Percentiles rank a stretch among this genome's conserved stretches.
phyloP scores from a whole-genome alignment of 2,888 invertebrate genomes.

The Deroplatys truncata region DNA sequence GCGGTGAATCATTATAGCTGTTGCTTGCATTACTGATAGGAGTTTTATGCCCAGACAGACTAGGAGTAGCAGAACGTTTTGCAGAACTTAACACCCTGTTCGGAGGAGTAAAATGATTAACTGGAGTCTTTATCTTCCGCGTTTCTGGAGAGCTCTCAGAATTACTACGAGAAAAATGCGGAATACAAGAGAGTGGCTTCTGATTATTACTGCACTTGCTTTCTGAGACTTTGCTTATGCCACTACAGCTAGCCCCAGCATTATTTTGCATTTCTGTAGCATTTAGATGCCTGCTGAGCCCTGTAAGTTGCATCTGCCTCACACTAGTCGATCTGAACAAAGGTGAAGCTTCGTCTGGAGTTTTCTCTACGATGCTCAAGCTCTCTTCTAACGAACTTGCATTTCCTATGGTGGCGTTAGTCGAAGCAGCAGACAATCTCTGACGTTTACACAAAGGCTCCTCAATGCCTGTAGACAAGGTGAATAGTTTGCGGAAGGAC shows the following conservation, averaged over 20 bases:
- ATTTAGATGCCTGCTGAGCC: neutral
- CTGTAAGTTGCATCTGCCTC: neutral
- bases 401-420: neutral
- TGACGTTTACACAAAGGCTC: neutral
- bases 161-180: neutral
- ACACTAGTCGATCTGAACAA: neutral
- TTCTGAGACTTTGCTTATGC: too few relatives aligned
- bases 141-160: neutral
- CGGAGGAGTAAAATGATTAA: neutral
- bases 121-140: neutral
- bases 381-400: neutral
- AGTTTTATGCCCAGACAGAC: neutral
- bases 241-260: neutral
- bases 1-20: neutral
- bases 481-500: neutral
- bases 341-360: neutral
- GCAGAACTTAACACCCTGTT: neutral
- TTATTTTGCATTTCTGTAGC: neutral
- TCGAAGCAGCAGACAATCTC: neutral
- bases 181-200: neutral
- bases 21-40: neutral
- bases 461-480: neutral
- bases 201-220: neutral
- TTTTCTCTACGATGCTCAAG: neutral
- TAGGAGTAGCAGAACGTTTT: neutral